These are phyloP conservation scores for Solenodon paradoxus DNA, from an alignment of 2,113 vertebrate genomes.

Conservation along the genomic window DNA sequence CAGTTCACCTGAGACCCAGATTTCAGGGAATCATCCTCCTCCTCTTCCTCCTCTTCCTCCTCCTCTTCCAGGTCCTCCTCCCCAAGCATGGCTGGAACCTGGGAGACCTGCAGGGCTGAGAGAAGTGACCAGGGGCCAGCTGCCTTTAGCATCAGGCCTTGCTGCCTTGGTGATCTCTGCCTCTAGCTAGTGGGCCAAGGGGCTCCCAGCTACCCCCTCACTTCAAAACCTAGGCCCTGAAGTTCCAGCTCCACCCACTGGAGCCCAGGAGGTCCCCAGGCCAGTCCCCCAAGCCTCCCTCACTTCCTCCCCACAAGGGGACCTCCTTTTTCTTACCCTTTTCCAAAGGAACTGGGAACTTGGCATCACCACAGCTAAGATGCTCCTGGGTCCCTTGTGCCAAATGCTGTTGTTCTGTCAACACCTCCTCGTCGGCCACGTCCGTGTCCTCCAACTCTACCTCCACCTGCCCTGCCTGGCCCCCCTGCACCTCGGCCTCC, in stretches of 20 bases:
- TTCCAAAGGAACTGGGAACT: neutral
- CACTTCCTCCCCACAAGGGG: neutral
- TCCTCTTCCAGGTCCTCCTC: slow-evolving; percentile 38
- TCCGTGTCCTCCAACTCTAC: neutral
- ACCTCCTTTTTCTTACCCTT: slow-evolving; percentile 47
- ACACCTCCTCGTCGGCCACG: neutral
- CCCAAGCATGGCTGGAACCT: neutral
- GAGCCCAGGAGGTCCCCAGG: neutral
- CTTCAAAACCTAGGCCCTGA: neutral
- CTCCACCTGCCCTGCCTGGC: neutral
- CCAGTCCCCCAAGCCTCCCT: neutral
- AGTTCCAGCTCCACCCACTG: fast-evolving
- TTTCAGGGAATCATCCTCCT: neutral
- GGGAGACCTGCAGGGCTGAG: slow-evolving; percentile 46
- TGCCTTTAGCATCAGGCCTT: neutral
- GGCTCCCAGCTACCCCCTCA: neutral
- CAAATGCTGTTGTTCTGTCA: neutral
- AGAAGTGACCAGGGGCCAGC: neutral
- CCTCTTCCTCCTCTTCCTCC: slow-evolving; percentile 9
- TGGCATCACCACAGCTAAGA: neutral
- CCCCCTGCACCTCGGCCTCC: neutral
- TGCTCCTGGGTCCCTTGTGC: neutral
- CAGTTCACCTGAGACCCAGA: slow-evolving; percentile 67
- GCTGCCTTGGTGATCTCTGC: neutral
- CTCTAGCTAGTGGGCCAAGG: neutral